Base-by-base conservation (phyloP, 2,113 vertebrate species). In the Etheostoma spectabile region DNA sequence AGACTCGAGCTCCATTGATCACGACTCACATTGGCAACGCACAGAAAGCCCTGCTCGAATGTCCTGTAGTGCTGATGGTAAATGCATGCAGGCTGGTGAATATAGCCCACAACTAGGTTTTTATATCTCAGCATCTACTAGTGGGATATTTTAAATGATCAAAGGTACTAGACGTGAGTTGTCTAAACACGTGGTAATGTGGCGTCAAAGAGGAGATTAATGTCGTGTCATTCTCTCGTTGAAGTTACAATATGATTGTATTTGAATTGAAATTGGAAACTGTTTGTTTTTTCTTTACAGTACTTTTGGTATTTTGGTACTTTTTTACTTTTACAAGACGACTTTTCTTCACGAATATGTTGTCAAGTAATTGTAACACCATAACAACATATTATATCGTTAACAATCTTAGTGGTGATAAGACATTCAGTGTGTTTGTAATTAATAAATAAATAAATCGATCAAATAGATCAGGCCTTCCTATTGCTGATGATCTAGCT, bases 1-100 rank as follows among this genome's bases (percentile, higher is more conserved):
- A 92, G 82, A 60, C 27, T 74, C 51, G 13, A 74, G 74, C 67
- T 70, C 71, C 55, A 79, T 79, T 82, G 77, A 81, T 76, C 68
- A 30, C 16, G 64, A 57, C 55, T 77, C 46, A 42, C 3, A 69
- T 2, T 53, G 80, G 81, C 87, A 68, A 19, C 67, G 18, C 18
- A 30, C 0, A 42, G n/a, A 61, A 11, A 70, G 59, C 67, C 66
- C 16, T 2, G 61, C 24, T 55, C 7, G 14, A 8, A 2, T 22
- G 45, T 27, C 45, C 42, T 27, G 0, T 0, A 5, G 59, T 21
- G 55, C 81, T n/a, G 56, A 3, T 42, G 38, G 38, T 2, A 42
- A 42, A 15, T 33, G 22, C 8, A 56, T 8, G 64, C 10, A 65
- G 49, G 10, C 4, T 30, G 46, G 11, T 6, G 27, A 62, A 13